These are phyloP conservation scores for Dufourea novaeangliae DNA, from an alignment of 1,140 invertebrate species.

Conservation along the genomic window DNA sequence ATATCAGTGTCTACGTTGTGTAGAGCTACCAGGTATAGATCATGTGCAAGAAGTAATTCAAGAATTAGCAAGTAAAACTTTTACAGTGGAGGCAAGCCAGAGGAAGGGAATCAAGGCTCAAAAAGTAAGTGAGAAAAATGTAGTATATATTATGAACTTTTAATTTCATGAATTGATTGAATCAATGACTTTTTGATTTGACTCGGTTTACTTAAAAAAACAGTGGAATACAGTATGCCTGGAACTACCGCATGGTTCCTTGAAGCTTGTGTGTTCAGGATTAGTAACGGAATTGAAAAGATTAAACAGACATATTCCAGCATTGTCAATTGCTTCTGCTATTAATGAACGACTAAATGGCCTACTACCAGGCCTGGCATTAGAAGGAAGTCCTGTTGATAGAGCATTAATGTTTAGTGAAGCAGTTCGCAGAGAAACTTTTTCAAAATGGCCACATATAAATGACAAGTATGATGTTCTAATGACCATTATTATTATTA, in stretches of 20 bases:
- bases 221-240: constrained; percentile 96
- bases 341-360: constrained; percentile 92
- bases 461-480: constrained; percentile 91
- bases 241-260: constrained; percentile 88
- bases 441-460: constrained; percentile 97
- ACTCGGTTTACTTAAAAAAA: constrained; percentile 60
- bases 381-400: constrained; percentile 82
- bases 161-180: not conserved
- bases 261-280: constrained; percentile 89
- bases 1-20: constrained; percentile 88
- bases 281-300: constrained; percentile 91
- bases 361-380: constrained; percentile 83
- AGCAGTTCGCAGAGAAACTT: constrained; percentile 93
- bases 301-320: constrained; percentile 91
- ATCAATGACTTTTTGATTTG: not conserved
- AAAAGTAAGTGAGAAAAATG: constrained; percentile 83
- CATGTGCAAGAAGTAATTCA: constrained; percentile 89
- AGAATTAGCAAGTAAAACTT: constrained; percentile 89
- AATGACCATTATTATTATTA: not conserved
- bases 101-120: constrained; percentile 93
- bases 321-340: constrained; percentile 92
- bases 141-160: not conserved
- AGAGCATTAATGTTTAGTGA: constrained; percentile 94
- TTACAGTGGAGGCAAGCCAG: constrained; percentile 85
- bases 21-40: constrained; percentile 88